Conservation (phyloP, 2,113 vertebrate species). For the Grammomys dolichurus region DNA sequence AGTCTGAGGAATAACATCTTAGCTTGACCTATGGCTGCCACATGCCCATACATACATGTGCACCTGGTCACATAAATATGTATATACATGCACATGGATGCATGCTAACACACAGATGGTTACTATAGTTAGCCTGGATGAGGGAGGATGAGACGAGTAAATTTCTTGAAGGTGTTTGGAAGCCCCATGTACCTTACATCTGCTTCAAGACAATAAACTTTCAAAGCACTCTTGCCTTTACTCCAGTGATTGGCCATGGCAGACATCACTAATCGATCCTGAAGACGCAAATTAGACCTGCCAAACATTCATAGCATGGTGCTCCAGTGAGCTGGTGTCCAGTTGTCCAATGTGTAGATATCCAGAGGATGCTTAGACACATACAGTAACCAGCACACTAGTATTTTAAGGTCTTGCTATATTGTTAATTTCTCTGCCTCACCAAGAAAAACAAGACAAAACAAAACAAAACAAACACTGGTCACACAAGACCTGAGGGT, state of each 20-base stretch:
- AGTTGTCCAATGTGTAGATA: too few relatives aligned
- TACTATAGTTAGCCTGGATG: not conserved
- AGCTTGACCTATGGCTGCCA: not conserved
- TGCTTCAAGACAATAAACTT: not conserved
- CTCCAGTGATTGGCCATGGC: not conserved
- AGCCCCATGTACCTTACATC: not conserved
- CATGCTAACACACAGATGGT: not conserved
- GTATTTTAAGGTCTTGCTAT: not conserved
- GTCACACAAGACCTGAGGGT: not conserved
- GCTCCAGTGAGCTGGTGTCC: not conserved
- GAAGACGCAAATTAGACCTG: not conserved
- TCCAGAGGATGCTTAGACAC: not conserved
- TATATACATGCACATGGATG: not conserved
- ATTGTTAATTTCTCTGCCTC: not conserved
- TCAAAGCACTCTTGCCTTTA: not conserved
- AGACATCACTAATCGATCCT: not conserved
- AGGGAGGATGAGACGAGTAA: fast-evolving
- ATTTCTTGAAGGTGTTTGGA: not conserved
- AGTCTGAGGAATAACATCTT: not conserved
- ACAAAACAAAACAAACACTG: not conserved
- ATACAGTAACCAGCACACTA: not conserved
- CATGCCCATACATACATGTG: too few relatives aligned
- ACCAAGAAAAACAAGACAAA: not conserved
- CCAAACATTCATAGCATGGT: not conserved
- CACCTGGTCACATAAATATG: not conserved